These are phyloP conservation scores for Dromas ardeola DNA, from an alignment of 2,113 vertebrate species.

Conservation along the genomic window DNA sequence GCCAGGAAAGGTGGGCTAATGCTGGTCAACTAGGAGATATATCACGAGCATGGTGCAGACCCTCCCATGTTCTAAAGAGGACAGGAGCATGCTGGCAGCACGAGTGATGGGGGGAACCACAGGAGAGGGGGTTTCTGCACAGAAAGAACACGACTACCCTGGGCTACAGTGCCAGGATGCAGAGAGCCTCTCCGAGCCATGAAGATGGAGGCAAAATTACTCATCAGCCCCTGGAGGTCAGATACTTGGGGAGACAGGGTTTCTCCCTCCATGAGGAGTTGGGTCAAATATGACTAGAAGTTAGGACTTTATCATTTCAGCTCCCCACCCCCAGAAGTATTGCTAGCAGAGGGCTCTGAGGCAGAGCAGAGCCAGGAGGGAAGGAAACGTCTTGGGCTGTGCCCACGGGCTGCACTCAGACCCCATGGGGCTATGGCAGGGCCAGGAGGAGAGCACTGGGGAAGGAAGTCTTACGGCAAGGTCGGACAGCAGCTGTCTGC, in stretches of 20 bases:
- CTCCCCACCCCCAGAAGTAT: background rate
- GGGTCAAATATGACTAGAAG: background rate
- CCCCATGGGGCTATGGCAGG: background rate
- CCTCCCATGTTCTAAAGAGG: background rate
- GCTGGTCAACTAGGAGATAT: background rate
- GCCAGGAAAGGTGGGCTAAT: background rate
- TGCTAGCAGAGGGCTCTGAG: background rate
- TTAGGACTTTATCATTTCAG: background rate
- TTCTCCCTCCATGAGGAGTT: background rate
- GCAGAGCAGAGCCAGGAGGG: background rate
- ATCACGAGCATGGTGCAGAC: background rate
- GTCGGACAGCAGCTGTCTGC: conserved; percentile 47
- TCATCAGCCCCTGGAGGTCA: background rate
- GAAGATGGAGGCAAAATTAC: background rate
- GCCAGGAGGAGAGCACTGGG: background rate
- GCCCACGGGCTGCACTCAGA: background rate
- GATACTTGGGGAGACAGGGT: background rate
- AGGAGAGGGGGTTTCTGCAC: background rate
- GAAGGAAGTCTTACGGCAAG: conserved; percentile 40
- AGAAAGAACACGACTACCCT: background rate
- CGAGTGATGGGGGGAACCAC: background rate
- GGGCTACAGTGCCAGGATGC: background rate
- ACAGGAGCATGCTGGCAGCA: background rate
- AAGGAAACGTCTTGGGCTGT: conserved; percentile 29
- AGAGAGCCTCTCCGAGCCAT: background rate